Conservation (phyloP, 2,113 vertebrate species). For the Aviceda subcristata region DNA sequence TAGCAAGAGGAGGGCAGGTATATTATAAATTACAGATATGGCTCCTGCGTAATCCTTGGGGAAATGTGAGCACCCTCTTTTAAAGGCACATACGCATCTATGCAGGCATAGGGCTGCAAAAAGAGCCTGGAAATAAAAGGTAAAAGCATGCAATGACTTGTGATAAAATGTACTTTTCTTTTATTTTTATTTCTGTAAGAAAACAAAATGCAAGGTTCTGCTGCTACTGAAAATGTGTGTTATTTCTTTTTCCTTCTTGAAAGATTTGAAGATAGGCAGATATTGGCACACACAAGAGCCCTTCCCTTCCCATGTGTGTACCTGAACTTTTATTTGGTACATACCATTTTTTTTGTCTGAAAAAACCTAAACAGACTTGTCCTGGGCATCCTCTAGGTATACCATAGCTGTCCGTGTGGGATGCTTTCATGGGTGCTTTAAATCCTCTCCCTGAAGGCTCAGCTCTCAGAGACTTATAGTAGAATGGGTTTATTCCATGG, state of each 20-base stretch:
- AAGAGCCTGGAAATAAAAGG: neutral
- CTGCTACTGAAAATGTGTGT: neutral
- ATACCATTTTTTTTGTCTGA: neutral
- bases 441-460: neutral
- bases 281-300: neutral
- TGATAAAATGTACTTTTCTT: neutral
- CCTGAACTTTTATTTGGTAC: neutral
- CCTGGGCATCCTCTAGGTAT: neutral
- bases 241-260: neutral
- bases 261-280: neutral
- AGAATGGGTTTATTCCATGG: neutral
- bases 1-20: neutral
- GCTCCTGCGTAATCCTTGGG: neutral
- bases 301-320: neutral
- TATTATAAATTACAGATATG: neutral
- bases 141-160: neutral
- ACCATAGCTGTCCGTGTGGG: neutral
- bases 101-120: neutral
- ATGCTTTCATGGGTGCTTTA: neutral
- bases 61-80: neutral
- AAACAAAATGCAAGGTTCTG: neutral
- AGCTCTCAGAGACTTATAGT: neutral
- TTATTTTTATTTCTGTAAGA: neutral
- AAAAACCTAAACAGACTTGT: neutral
- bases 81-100: neutral